Evolutionary conservation across 2,113 vertebrate genomes (phyloP), one percentile per base, ranked within the genome.

Genomic region (Dicerorhinus sumatrensis): DNA sequence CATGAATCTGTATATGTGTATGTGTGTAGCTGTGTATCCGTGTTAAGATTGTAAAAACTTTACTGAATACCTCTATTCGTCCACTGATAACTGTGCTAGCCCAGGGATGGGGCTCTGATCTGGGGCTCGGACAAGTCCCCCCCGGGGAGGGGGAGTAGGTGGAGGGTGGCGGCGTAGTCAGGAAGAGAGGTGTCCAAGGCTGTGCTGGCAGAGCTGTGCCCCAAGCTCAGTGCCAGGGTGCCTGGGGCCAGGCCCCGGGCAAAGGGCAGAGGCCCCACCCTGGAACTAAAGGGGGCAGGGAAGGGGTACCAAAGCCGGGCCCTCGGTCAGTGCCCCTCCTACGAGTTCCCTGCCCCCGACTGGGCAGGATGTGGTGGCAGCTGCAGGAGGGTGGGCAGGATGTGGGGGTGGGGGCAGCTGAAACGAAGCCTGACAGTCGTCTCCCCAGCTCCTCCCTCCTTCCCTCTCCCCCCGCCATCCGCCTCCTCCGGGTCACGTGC

Each of bases 321-420:
- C 94, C 94, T 76, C 17, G 83, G 97, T 95, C 80, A 98, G 62
- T 95, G 96, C 97, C 94, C 98, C 93, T 96, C 97, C 85, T 11
- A 86, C 2, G 21, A 92, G 94, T 65, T 97, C 95, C 88, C 96
- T 87, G 86, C 95, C 95, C 98, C 96, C 25, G 82, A 94, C 94
- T 90, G 95, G 95, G 96, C 95, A 98, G 96, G 98, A 97, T 95
- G 96, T 96, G 94, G 95, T 97, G 84, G 98, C 98, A 98, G 97
- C 98, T 98, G 98, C 97, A 94, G 91, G 33, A 97, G 97, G 96
- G 96, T 94, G 97, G 97, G 98, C 97, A 98, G 98, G 98, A 98
- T 98, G 98, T 98, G 98, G 98, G 97, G 97, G 97, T 97, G 96
- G 98, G 98, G 98, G 97, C 97, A 97, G 98, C 94, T 97, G 96